A percentile compares a stretch with the other conserved stretches of the same genome.
Conservation (phyloP, 2,888 invertebrate genomes). For the Sepiola atlantica region DNA sequence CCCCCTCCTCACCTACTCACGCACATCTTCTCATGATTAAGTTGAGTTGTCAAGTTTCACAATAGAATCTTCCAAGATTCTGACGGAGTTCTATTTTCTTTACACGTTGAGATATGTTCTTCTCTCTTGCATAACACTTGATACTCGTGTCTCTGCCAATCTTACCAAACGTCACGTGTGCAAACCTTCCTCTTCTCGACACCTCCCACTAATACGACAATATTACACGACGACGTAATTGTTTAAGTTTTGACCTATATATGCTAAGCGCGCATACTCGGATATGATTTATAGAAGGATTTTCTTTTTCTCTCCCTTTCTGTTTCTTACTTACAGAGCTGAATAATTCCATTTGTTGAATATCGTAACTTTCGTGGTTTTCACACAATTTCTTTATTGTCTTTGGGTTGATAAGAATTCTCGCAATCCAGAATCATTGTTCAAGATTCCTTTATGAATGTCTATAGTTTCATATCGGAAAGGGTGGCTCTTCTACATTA, state of each 20-base stretch:
- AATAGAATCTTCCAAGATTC: conserved; percentile 2
- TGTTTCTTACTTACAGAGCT: background rate
- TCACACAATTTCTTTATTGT: background rate
- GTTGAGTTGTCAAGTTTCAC: background rate
- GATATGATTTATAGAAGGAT: background rate
- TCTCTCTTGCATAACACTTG: background rate
- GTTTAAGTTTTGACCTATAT: background rate
- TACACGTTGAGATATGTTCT: background rate
- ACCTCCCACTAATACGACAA: background rate
- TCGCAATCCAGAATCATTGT: background rate
- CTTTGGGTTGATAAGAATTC: background rate
- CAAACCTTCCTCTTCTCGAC: background rate
- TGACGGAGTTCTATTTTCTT: background rate
- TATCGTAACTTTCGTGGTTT: background rate
- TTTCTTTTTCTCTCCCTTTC: background rate
- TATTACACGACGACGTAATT: background rate
- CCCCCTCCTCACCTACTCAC: background rate
- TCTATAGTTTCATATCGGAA: background rate
- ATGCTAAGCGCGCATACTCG: background rate
- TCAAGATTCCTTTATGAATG: background rate
- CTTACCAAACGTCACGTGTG: background rate
- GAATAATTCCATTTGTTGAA: background rate
- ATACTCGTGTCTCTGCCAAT: background rate
- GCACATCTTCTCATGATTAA: background rate
- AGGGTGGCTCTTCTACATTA: background rate